Evolutionary conservation across 2,797 vertebrate genomes (phyloP).

Genomic region (Acanthis flammea): DNA sequence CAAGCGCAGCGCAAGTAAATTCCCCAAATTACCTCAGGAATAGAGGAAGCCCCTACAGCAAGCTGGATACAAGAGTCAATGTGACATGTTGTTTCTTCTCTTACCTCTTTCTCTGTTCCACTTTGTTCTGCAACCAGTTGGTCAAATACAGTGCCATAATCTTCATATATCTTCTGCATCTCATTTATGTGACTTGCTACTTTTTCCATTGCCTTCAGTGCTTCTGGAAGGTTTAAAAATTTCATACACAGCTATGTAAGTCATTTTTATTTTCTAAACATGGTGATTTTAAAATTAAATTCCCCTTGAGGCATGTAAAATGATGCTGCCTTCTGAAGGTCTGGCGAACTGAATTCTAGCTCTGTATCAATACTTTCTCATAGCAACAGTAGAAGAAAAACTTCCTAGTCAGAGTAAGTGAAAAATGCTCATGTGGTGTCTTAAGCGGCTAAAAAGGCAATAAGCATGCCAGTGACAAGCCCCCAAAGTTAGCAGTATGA

Average conservation of each 20-base stretch:
- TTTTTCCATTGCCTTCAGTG: slow-evolving; percentile 97
- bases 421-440: not conserved
- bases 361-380: not conserved
- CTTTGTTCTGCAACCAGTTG: slow-evolving; percentile 94
- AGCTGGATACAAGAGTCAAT: not conserved
- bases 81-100: not conserved
- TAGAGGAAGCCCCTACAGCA: not conserved
- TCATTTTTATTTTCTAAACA: not conserved
- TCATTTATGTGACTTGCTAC: slow-evolving; percentile 98
- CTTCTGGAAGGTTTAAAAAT: slow-evolving; percentile 79
- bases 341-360: not conserved
- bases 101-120: slow-evolving; percentile 90
- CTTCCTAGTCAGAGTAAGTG: not conserved
- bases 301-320: not conserved
- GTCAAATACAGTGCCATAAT: slow-evolving; percentile 94
- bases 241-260: not conserved
- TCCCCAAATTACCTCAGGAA: not conserved
- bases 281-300: not conserved
- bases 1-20: not conserved
- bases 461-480: not conserved
- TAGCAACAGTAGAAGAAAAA: not conserved
- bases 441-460: not conserved
- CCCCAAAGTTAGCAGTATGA: not conserved
- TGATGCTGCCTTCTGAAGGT: not conserved
- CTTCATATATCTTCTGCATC: slow-evolving; percentile 99